A percentile compares a stretch with the other conserved stretches of the same genome.
Evolutionary conservation across 1,140 invertebrate species (phyloP).

Genomic region (Drosophila simulans): DNA sequence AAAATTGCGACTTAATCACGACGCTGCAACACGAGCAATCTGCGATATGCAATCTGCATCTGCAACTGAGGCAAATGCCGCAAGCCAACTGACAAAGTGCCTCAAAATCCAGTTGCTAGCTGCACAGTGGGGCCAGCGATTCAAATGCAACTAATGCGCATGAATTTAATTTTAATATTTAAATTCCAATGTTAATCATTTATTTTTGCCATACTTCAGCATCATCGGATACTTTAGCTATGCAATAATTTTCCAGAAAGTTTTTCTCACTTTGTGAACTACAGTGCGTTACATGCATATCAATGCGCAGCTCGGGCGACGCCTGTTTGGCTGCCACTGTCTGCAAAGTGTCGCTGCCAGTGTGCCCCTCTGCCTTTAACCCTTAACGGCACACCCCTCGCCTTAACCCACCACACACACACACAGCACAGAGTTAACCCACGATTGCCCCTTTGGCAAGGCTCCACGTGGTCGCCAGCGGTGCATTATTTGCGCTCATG

Average conservation of each 20-base stretch:
- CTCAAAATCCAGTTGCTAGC: conserved; percentile 47
- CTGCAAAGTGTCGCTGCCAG: conserved; percentile 60
- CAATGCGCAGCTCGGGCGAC: conserved; percentile 52
- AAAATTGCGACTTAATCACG: conserved; percentile 80
- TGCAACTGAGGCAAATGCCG: conserved; percentile 57
- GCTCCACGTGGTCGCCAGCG: conserved; percentile 64
- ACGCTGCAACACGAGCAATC: conserved; percentile 48
- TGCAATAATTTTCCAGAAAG: no score
- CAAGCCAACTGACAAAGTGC: conserved; percentile 64
- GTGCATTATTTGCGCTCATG: conserved; percentile 72
- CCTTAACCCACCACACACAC: conserved; percentile 3
- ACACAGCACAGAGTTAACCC: conserved; percentile 19
- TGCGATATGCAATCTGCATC: conserved; percentile 46
- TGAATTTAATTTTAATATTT: no score
- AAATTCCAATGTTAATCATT: not conserved
- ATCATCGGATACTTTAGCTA: no score
- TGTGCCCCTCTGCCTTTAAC: not conserved
- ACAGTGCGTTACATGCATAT: conserved; percentile 14
- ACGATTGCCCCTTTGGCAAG: conserved; percentile 63
- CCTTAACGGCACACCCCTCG: conserved; percentile 3
- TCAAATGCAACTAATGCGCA: no score
- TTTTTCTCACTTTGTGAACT: not conserved
- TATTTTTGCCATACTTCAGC: no score
- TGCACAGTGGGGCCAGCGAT: conserved; percentile 2
- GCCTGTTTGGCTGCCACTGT: conserved; percentile 66